Evolutionary conservation across 2,888 invertebrate genomes (phyloP).

Genomic region (Noctuana brunneofusca): DNA sequence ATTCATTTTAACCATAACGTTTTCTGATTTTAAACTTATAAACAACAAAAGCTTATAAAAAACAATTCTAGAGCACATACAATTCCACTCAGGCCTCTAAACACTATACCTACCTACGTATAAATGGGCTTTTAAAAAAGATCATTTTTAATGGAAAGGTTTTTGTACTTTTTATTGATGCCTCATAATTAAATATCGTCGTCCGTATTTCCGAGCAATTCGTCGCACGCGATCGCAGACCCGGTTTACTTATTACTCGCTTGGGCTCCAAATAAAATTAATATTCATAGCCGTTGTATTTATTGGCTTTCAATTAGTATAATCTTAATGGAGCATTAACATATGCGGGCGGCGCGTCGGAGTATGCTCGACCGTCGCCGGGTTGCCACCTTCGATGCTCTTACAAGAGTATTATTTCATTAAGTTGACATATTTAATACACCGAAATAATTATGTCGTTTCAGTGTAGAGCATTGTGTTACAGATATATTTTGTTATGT

Average conservation of each 20-base stretch:
- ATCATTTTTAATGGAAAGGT: not conserved
- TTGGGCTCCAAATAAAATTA: conserved; percentile 78
- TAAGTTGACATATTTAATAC: conserved; percentile 28
- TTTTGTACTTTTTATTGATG: conserved; percentile 10
- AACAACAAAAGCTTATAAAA: not conserved
- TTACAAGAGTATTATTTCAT: conserved; percentile 30
- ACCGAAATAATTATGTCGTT: conserved; percentile 21
- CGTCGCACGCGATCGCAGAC: conserved; percentile 65
- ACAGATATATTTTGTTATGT: too few species aligned
- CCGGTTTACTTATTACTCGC: conserved; percentile 45
- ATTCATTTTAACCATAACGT: not conserved
- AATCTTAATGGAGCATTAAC: conserved; percentile 83
- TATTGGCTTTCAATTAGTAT: conserved; percentile 83
- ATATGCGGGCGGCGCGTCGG: conserved; percentile 71
- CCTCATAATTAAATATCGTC: conserved; percentile 23
- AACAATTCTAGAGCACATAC: too few species aligned
- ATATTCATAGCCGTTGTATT: conserved; percentile 83
- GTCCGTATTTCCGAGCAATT: conserved; percentile 43
- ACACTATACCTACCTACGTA: not conserved
- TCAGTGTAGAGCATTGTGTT: not conserved
- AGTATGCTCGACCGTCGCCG: conserved; percentile 59
- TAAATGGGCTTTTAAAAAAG: not conserved
- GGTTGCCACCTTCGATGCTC: conserved; percentile 53
- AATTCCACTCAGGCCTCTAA: not conserved
- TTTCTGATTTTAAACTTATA: not conserved